Conservation (phyloP, 2,888 invertebrate genomes). For the Epinotia nisella region DNA sequence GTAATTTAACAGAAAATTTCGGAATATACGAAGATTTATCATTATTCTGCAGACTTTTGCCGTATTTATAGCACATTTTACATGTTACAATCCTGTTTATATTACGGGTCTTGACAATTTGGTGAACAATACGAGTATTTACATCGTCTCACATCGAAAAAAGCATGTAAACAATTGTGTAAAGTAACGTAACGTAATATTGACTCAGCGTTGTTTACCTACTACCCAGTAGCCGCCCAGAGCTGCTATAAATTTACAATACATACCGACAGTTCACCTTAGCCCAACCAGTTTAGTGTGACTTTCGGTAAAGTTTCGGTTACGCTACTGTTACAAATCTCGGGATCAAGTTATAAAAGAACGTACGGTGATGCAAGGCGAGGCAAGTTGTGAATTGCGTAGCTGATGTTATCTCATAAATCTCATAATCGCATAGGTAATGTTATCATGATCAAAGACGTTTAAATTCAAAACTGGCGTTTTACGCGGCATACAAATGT, state of each 20-base stretch:
- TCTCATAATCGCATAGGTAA: conserved; percentile 13
- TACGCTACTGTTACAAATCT: neutral
- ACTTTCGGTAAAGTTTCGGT: neutral
- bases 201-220: conserved; percentile 4
- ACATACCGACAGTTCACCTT: neutral
- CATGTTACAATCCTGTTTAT: neutral
- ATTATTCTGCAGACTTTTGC: neutral
- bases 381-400: conserved; percentile 1
- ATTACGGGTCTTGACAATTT: neutral
- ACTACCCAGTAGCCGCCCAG: neutral
- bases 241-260: neutral
- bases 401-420: conserved; percentile 28
- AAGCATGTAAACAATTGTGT: neutral
- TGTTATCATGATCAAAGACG: conserved; percentile 34
- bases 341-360: neutral
- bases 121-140: neutral
- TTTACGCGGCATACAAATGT: neutral
- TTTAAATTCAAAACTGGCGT: conserved; percentile 24
- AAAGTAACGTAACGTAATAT: neutral
- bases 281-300: neutral
- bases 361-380: neutral
- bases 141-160: neutral
- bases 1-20: conserved; percentile 21
- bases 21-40: too few species aligned
- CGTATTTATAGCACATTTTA: neutral